phyloP scores from a whole-genome alignment of 1,140 invertebrate genomes.

The Camponotus pennsylvanicus region DNA sequence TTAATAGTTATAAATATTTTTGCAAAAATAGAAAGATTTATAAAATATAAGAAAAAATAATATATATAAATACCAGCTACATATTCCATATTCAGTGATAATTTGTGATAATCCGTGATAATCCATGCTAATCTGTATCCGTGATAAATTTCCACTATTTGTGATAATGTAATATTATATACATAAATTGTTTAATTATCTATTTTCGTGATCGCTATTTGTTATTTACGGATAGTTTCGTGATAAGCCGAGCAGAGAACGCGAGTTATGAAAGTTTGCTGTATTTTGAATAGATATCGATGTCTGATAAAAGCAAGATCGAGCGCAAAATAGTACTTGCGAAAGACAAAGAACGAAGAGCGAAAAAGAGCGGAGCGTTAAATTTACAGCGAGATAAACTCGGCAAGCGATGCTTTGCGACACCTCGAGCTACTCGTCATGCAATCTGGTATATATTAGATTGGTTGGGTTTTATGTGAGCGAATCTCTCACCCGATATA shows the following conservation, averaged over 20 bases:
- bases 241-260: conserved; percentile 39
- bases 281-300: conserved; percentile 46
- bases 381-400: conserved; percentile 68
- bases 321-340: conserved; percentile 32
- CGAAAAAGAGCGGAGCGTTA: conserved; percentile 31
- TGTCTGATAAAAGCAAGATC: conserved; percentile 45
- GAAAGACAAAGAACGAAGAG: conserved; percentile 20
- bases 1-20: background rate
- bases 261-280: conserved; percentile 28
- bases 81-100: background rate
- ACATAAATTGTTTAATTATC: conserved; percentile 27
- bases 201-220: background rate
- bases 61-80: background rate
- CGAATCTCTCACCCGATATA: background rate
- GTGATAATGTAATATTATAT: background rate
- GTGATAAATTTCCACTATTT: background rate
- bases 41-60: conserved; percentile 16
- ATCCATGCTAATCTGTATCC: background rate
- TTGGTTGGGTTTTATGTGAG: conserved; percentile 16
- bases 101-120: no score
- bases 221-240: conserved; percentile 30
- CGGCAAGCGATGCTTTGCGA: conserved; percentile 69
- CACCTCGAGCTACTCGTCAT: conserved; percentile 70
- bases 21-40: background rate
- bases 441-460: conserved; percentile 57